Evolutionary conservation across 2,797 vertebrate genomes (phyloP).

Genomic region (Phaenicophaeus curvirostris): DNA sequence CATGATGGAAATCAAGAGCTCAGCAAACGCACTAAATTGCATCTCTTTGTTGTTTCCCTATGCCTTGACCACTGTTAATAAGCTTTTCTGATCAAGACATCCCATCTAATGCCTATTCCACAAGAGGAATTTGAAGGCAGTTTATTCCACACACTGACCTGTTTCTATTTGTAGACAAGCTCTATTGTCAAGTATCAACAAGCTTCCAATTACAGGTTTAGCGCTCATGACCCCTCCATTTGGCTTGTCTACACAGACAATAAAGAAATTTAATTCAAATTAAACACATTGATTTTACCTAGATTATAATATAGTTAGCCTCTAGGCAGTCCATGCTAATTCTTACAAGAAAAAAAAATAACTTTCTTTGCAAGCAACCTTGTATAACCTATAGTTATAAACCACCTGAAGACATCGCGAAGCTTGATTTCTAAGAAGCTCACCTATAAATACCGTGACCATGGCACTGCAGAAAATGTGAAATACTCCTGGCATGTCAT

Average conservation of each 20-base stretch:
- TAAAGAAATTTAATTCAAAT: slow-evolving; percentile 11
- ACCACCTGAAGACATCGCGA: not conserved
- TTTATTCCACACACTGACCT: not conserved
- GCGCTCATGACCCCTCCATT: not conserved
- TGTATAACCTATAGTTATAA: not conserved
- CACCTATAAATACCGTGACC: not conserved
- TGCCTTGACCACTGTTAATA: not conserved
- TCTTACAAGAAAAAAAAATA: not conserved
- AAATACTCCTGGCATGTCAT: not conserved
- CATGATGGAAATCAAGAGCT: not conserved
- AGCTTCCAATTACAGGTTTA: not conserved
- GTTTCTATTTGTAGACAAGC: not conserved
- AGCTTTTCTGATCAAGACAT: not conserved
- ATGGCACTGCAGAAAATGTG: not conserved
- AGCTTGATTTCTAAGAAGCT: not conserved
- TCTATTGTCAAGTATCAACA: not conserved
- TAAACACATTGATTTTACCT: not conserved
- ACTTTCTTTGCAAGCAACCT: not conserved
- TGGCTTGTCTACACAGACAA: not conserved
- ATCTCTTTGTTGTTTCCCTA: not conserved
- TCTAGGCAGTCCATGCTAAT: not conserved
- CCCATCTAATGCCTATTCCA: fast-evolving
- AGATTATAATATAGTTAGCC: not conserved
- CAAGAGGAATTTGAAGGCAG: not conserved
- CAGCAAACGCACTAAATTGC: not conserved